These are phyloP conservation scores for Clarias gariepinus DNA, from an alignment of 2,113 vertebrate genomes.

Conservation along the genomic window DNA sequence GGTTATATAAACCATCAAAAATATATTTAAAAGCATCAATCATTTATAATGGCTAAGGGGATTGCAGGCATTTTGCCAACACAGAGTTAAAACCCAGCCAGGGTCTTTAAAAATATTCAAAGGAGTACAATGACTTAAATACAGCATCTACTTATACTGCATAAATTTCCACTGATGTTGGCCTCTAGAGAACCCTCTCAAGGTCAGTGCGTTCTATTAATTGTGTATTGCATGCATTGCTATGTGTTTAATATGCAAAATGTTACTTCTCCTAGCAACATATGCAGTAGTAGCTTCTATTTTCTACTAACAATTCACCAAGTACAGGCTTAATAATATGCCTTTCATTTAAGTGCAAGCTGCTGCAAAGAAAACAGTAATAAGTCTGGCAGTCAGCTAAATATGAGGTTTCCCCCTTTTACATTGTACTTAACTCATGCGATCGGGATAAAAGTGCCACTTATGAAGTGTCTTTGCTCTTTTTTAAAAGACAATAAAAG, in stretches of 20 bases:
- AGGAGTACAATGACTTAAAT: neutral
- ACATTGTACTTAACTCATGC: neutral
- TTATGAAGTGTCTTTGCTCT: neutral
- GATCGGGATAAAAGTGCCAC: neutral
- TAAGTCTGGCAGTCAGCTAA: slow-evolving; percentile 28
- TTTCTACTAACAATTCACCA: slow-evolving; percentile 2
- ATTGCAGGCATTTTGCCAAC: neutral
- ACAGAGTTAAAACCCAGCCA: neutral
- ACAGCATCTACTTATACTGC: neutral
- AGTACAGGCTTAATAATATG: neutral
- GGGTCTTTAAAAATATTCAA: neutral
- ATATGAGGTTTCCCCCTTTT: neutral
- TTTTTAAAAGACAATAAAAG: neutral
- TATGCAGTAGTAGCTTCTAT: neutral
- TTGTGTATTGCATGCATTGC: neutral
- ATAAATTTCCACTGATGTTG: neutral
- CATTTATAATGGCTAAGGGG: neutral
- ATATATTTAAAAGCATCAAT: neutral
- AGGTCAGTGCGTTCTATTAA: slow-evolving; percentile 3
- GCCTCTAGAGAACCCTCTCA: neutral
- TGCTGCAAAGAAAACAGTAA: slow-evolving; percentile 32
- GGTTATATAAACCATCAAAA: neutral
- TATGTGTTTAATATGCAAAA: neutral
- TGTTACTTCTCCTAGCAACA: neutral
- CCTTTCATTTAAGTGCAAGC: slow-evolving; percentile 13